Percentiles rank a stretch among this genome's conserved stretches.
These are phyloP conservation scores for Lutjanus argentimaculatus DNA, from an alignment of 2,797 vertebrate species.

Conservation along the genomic window DNA sequence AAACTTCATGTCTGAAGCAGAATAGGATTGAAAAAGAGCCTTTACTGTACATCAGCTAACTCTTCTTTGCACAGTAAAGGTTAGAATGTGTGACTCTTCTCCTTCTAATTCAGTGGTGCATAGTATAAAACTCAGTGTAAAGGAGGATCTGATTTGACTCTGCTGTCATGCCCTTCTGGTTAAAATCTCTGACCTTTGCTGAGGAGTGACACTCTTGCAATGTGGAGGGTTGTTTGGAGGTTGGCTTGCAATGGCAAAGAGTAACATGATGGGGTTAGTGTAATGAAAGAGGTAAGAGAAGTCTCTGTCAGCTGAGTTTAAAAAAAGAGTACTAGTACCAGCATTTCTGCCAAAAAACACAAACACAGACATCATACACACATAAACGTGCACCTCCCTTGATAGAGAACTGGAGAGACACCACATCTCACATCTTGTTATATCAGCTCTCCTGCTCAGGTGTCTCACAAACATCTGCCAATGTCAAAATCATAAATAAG, in stretches of 20 bases:
- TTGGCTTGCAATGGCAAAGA: background rate
- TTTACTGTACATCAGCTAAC: background rate
- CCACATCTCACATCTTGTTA: background rate
- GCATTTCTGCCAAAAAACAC: constrained; percentile 3
- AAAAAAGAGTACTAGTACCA: background rate
- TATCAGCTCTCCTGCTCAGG: background rate
- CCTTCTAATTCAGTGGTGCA: background rate
- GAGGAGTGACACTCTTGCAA: constrained; percentile 3
- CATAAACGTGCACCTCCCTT: background rate
- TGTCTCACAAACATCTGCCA: constrained; percentile 11
- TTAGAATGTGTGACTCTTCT: background rate
- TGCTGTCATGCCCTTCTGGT: background rate
- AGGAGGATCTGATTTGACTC: constrained; percentile 1
- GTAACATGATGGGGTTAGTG: background rate
- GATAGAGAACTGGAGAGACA: background rate
- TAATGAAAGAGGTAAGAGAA: background rate
- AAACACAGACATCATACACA: background rate
- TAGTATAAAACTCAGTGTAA: background rate
- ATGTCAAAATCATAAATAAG: background rate
- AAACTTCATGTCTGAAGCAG: background rate
- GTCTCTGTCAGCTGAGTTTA: background rate
- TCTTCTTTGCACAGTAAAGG: background rate
- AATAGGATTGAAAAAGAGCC: background rate
- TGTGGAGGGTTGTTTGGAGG: background rate
- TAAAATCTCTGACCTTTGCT: constrained; percentile 13